phyloP scores from a whole-genome alignment of 1,140 invertebrate genomes.

The Cepaea nemoralis region DNA sequence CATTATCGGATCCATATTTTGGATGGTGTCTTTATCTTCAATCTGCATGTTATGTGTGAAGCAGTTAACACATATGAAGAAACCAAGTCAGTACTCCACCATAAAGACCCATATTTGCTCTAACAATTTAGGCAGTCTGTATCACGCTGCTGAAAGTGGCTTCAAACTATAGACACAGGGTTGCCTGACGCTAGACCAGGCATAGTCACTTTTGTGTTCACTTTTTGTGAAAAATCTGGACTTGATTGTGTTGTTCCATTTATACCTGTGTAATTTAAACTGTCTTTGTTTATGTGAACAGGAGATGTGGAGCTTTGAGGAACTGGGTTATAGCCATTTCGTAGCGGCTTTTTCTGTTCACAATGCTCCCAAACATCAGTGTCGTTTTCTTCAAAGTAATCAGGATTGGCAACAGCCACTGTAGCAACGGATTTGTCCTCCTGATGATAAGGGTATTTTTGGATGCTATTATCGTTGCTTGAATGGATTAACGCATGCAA shows the following conservation, averaged over 20 bases:
- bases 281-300: conserved; percentile 12
- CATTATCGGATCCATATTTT: too few species aligned
- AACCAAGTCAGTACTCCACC: too few species aligned
- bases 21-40: too few species aligned
- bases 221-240: background rate
- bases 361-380: conserved; percentile 44
- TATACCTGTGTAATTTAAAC: conserved; percentile 3
- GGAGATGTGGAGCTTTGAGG: conserved; percentile 20
- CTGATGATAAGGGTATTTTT: background rate
- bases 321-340: conserved; percentile 14
- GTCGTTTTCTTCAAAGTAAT: conserved; percentile 44
- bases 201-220: conserved; percentile 21
- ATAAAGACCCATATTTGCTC: too few species aligned
- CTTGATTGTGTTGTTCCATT: background rate
- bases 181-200: background rate
- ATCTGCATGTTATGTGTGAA: too few species aligned
- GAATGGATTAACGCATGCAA: background rate
- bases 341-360: conserved; percentile 26
- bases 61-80: too few species aligned
- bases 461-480: background rate
- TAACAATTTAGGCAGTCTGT: too few species aligned
- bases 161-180: conserved; percentile 19
- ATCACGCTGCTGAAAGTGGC: too few species aligned
- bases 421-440: background rate
- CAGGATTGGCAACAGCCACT: conserved; percentile 44